These are phyloP conservation scores for Zeuzera pyrina DNA, from an alignment of 2,888 invertebrate genomes.

Conservation along the genomic window DNA sequence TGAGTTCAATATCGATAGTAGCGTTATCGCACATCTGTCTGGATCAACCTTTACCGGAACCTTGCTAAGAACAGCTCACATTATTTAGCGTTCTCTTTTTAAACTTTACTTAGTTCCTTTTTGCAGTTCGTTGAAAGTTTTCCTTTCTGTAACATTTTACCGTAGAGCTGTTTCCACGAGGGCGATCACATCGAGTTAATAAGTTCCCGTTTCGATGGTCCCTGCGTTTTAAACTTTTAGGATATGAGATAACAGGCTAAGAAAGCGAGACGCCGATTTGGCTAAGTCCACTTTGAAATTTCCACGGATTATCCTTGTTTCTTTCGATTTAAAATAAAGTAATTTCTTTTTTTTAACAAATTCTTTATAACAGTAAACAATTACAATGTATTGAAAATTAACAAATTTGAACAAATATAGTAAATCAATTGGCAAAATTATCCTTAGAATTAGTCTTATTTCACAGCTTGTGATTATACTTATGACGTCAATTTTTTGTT, in stretches of 20 bases:
- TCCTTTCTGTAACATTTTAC: slow-evolving; percentile 69
- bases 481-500: too few species aligned
- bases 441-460: not conserved
- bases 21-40: slow-evolving; percentile 3
- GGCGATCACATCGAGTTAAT: slow-evolving; percentile 72
- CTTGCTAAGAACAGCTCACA: slow-evolving; percentile 50
- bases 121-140: slow-evolving; percentile 63
- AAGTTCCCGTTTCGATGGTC: slow-evolving; percentile 70
- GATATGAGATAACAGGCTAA: slow-evolving; percentile 71
- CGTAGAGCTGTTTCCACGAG: slow-evolving; percentile 56
- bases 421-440: not conserved
- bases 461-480: not conserved
- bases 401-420: not conserved
- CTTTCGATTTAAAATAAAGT: slow-evolving; percentile 9
- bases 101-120: slow-evolving; percentile 62
- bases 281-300: slow-evolving; percentile 60
- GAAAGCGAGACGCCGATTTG: slow-evolving; percentile 64
- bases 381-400: not conserved
- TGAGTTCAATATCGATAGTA: too few species aligned
- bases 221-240: slow-evolving; percentile 71
- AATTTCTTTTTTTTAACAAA: not conserved
- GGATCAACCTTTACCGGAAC: slow-evolving; percentile 20
- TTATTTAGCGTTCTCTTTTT: slow-evolving; percentile 65
- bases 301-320: slow-evolving; percentile 36
- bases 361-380: not conserved